Percentiles rank a stretch among this genome's conserved stretches.
Evolutionary conservation across 2,797 vertebrate species (phyloP).

Genomic region (Thunnus albacares): DNA sequence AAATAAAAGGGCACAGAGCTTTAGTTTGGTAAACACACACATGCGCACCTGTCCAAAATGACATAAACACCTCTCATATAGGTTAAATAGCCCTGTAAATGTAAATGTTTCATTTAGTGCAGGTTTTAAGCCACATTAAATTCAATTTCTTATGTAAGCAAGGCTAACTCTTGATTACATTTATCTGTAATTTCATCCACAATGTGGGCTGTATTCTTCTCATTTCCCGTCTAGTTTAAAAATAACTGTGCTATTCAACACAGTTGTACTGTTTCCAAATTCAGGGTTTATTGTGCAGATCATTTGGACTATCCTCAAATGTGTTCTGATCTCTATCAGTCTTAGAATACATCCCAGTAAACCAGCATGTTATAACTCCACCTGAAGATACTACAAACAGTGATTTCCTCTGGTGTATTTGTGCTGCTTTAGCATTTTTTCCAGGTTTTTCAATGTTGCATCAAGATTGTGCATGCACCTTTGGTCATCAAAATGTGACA

Average conservation of each 20-base stretch:
- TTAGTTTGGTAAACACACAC: not conserved
- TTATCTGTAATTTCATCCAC: not conserved
- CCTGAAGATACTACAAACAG: not conserved
- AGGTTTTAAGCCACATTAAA: not conserved
- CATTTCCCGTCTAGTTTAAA: not conserved
- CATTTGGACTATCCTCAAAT: not conserved
- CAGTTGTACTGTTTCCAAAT: conserved; percentile 10
- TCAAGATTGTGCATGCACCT: not conserved
- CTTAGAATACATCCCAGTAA: not conserved
- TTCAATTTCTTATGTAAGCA: not conserved
- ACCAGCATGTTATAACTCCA: not conserved
- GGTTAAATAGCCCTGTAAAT: not conserved
- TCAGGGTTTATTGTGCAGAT: not conserved
- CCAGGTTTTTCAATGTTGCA: not conserved
- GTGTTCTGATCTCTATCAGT: not conserved
- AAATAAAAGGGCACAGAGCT: not conserved
- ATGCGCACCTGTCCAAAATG: not conserved
- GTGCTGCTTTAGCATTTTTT: not conserved
- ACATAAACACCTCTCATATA: not conserved
- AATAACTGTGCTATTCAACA: not conserved
- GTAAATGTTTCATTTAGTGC: not conserved
- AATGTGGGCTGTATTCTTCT: not conserved
- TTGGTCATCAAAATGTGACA: conserved; percentile 12
- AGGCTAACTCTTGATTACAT: not conserved
- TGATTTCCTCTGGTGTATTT: not conserved